Evolutionary conservation across 2,113 vertebrate genomes (phyloP).

Genomic region (Bujurquina vittata): DNA sequence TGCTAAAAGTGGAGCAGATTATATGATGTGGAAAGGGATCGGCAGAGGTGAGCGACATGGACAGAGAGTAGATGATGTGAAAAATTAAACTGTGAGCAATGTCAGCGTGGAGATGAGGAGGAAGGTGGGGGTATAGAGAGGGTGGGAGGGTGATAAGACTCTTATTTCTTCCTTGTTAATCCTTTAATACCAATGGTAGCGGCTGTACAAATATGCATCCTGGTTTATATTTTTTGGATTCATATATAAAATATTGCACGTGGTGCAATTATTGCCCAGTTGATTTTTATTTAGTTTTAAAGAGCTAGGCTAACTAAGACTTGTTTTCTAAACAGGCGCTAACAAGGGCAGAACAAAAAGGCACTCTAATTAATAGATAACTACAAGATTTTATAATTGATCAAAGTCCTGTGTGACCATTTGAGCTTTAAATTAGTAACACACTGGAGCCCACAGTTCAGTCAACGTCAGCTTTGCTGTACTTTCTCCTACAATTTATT

Average conservation of each 20-base stretch:
- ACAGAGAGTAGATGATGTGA: conserved; percentile 29
- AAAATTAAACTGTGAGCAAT: conserved; percentile 26
- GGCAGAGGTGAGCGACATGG: conserved; percentile 25
- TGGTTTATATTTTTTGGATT: conserved; percentile 3
- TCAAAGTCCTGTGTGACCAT: conserved; percentile 54
- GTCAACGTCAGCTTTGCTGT: not conserved
- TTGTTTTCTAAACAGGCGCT: conserved; percentile 1
- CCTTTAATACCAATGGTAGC: not conserved
- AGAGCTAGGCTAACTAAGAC: conserved; percentile 8
- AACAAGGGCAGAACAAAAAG: conserved; percentile 50
- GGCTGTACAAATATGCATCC: not conserved
- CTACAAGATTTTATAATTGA: conserved; percentile 63
- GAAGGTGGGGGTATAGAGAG: not conserved
- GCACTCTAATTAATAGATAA: conserved; percentile 65
- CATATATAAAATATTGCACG: not conserved
- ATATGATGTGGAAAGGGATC: conserved; percentile 3
- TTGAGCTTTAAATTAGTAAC: conserved; percentile 6
- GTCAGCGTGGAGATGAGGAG: not conserved
- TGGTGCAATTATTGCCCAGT: conserved; percentile 34
- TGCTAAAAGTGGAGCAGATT: conserved; percentile 8
- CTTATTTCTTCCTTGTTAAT: not conserved
- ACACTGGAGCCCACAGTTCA: conserved; percentile 7
- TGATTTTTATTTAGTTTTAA: conserved; percentile 15
- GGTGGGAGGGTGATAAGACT: not conserved
- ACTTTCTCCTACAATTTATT: not conserved